A percentile compares a stretch with the other conserved stretches of the same genome.
Evolutionary conservation across 2,113 vertebrate species (phyloP).

Genomic region (Atlantisia rogersi): DNA sequence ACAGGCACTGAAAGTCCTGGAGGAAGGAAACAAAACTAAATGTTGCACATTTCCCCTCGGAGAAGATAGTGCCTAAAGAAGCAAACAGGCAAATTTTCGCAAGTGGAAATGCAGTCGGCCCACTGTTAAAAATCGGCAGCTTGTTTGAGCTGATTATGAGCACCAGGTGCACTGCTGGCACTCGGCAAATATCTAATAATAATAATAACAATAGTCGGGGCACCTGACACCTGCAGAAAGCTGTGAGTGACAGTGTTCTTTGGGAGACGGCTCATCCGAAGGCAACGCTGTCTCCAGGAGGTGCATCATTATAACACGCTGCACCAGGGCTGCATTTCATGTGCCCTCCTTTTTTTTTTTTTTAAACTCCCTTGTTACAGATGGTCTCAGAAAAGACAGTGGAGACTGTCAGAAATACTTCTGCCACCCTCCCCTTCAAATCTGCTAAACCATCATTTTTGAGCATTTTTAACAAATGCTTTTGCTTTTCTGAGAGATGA

Average conservation of each 20-base stretch:
- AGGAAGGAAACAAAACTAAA: constrained; percentile 17
- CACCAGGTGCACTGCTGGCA: constrained; percentile 11
- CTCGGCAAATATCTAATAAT: constrained; percentile 21
- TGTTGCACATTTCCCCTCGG: not conserved
- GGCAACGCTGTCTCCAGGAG: not conserved
- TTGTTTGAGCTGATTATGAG: constrained; percentile 54
- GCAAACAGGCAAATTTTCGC: constrained; percentile 41
- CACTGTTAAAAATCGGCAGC: constrained; percentile 53
- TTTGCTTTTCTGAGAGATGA: not conserved
- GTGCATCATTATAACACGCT: not conserved
- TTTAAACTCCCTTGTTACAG: not conserved
- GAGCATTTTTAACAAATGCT: not conserved
- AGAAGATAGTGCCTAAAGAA: not conserved
- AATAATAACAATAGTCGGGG: constrained; percentile 23
- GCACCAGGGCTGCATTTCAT: not conserved
- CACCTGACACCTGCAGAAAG: constrained; percentile 56
- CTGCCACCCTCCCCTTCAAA: not conserved
- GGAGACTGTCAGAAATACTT: not conserved
- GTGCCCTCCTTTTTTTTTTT: not conserved
- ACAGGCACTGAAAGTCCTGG: not conserved
- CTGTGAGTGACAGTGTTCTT: constrained; percentile 47
- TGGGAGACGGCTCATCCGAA: not conserved
- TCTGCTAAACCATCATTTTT: not conserved
- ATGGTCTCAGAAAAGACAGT: not conserved
- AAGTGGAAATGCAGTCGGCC: constrained; percentile 6